Evolutionary conservation across 2,797 vertebrate genomes (phyloP).

Genomic region (Linurgus olivaceus): DNA sequence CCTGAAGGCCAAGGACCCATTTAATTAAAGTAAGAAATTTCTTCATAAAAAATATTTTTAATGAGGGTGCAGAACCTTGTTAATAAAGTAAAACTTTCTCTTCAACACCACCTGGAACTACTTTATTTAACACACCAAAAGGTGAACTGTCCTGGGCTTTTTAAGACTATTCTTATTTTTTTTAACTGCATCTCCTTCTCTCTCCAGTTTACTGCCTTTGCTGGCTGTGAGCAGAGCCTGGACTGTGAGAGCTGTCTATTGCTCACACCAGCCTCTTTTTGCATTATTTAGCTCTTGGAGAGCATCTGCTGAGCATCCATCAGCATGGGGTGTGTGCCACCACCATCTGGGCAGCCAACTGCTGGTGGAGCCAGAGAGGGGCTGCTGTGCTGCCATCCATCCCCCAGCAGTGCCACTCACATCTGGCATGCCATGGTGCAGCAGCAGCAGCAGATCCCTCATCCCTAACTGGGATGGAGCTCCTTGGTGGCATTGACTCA

Average conservation of each 20-base stretch:
- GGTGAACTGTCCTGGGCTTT: background rate
- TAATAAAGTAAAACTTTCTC: background rate
- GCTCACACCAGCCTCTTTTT: conserved; percentile 53
- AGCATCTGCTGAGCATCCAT: conserved; percentile 69
- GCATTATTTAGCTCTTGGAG: conserved; percentile 68
- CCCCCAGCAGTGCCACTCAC: conserved; percentile 35
- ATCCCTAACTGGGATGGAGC: conserved; percentile 15
- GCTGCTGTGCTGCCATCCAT: conserved; percentile 12
- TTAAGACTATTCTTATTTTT: background rate
- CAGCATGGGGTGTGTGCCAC: conserved; percentile 54
- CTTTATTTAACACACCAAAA: background rate
- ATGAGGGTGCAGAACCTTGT: background rate
- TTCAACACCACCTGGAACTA: background rate
- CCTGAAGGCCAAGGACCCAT: background rate
- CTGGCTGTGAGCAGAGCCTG: conserved; percentile 31
- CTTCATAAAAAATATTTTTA: background rate
- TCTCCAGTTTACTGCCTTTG: background rate
- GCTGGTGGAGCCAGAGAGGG: conserved; percentile 37
- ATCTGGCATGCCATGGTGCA: conserved; percentile 26
- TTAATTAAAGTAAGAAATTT: background rate
- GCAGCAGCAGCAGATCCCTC: conserved; percentile 32
- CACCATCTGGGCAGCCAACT: conserved; percentile 64
- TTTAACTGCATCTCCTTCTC: background rate
- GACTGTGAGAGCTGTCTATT: conserved; percentile 15
- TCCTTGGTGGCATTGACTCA: background rate